Percentiles rank a stretch among this genome's conserved stretches.
phyloP scores from a whole-genome alignment of 2,113 vertebrate genomes.

The Ardeotis arabs region DNA sequence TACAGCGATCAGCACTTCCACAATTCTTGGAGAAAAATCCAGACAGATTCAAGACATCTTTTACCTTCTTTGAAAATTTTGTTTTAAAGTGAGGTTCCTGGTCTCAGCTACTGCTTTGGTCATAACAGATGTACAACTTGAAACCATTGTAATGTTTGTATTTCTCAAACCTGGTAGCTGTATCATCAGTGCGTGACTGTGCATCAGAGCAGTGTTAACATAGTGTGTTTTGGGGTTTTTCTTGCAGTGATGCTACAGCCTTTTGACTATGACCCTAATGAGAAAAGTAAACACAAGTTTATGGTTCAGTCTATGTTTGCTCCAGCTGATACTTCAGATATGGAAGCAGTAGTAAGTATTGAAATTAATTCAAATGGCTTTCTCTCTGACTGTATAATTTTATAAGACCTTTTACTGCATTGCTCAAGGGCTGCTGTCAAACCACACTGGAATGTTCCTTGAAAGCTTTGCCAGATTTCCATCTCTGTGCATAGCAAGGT shows the following conservation, averaged over 20 bases:
- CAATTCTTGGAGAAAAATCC: neutral
- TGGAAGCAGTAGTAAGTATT: conserved; percentile 97
- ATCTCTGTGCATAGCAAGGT: neutral
- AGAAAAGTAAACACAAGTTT: conserved; percentile 99
- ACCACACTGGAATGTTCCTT: neutral
- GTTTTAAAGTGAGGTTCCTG: neutral
- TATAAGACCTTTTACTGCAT: neutral
- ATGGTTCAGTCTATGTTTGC: conserved; percentile 99
- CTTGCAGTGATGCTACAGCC: conserved; percentile 98
- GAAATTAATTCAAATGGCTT: neutral
- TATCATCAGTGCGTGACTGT: neutral
- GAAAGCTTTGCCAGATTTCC: neutral
- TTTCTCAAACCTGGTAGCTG: neutral
- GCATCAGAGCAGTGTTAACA: neutral
- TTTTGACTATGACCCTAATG: conserved; percentile 98
- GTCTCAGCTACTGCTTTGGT: neutral
- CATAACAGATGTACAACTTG: neutral
- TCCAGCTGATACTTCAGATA: conserved; percentile 95
- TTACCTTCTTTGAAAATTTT: neutral
- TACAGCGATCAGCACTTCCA: neutral
- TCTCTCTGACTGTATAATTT: neutral
- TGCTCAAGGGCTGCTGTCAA: neutral
- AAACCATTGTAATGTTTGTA: neutral
- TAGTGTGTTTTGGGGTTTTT: conserved; percentile 43
- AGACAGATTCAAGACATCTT: neutral